phyloP scores from a whole-genome alignment of 2,797 vertebrate species.

The Aselliscus stoliczkanus region DNA sequence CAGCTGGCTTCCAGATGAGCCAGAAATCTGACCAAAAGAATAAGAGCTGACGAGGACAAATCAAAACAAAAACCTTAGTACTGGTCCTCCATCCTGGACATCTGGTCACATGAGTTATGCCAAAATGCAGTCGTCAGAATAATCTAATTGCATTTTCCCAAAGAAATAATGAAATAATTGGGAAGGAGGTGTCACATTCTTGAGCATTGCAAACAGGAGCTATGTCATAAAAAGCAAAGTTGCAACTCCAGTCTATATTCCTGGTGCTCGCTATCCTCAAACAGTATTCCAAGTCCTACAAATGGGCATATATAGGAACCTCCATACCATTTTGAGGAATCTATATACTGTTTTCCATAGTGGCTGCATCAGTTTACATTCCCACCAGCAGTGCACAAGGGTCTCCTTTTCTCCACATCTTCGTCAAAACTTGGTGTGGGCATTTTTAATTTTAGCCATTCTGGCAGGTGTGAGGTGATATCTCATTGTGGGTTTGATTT shows the following conservation, averaged over 20 bases:
- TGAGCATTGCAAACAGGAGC: not conserved
- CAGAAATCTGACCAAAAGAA: conserved; percentile 16
- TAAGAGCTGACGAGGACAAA: not conserved
- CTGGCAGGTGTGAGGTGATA: not conserved
- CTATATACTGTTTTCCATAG: not conserved
- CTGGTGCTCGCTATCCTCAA: not conserved
- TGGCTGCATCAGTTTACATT: not conserved
- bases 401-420: not conserved
- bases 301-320: not conserved
- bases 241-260: not conserved
- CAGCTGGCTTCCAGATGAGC: not conserved
- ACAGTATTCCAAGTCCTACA: not conserved
- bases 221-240: conserved; percentile 24
- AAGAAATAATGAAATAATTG: not conserved
- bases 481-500: not conserved
- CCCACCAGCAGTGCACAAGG: not conserved
- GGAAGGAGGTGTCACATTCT: not conserved
- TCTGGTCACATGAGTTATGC: not conserved
- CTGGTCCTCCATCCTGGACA: not conserved
- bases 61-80: not conserved
- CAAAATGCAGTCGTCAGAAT: not conserved
- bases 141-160: conserved; percentile 8
- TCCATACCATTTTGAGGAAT: not conserved
- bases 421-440: not conserved
- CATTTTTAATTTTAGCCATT: not conserved